phyloP scores from a whole-genome alignment of 2,797 vertebrate genomes.

The Crenuchus spilurus region DNA sequence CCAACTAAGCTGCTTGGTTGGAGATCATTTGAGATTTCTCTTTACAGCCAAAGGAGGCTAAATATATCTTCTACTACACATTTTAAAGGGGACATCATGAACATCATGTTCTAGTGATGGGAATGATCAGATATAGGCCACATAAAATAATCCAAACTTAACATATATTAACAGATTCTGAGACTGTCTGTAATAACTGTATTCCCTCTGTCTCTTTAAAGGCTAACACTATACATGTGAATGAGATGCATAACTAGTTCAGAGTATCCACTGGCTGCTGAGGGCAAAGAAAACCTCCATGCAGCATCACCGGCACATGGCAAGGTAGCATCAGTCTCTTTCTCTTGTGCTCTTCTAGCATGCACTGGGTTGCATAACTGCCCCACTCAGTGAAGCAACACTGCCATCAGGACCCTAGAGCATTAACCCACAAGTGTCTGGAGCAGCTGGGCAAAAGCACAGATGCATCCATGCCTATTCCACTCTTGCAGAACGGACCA shows the following conservation, averaged over 20 bases:
- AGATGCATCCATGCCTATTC: not conserved
- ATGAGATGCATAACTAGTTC: not conserved
- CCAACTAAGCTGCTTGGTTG: constrained; percentile 41
- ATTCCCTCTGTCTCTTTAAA: too few species aligned
- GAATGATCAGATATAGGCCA: too few species aligned
- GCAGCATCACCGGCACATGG: not conserved
- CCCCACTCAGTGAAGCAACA: constrained; percentile 4
- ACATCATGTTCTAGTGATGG: too few species aligned
- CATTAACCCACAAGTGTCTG: constrained; percentile 27
- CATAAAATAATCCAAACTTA: too few species aligned
- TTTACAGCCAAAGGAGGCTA: constrained; percentile 9
- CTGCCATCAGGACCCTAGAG: constrained; percentile 3
- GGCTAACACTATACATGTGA: not conserved
- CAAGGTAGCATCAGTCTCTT: not conserved
- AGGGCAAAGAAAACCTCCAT: not conserved
- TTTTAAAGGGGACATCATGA: not conserved
- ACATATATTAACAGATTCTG: too few species aligned
- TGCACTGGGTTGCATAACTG: constrained; percentile 32
- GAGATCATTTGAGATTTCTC: constrained; percentile 42
- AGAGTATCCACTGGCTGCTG: not conserved
- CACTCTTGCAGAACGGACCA: not conserved
- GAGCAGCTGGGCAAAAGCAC: not conserved
- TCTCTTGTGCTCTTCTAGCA: not conserved
- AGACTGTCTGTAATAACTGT: too few species aligned
- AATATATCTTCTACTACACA: constrained; percentile 20